Evolutionary conservation across 1,140 invertebrate genomes (phyloP), one percentile per base, ranked within the genome.

Genomic region (Bacillus rossius): DNA sequence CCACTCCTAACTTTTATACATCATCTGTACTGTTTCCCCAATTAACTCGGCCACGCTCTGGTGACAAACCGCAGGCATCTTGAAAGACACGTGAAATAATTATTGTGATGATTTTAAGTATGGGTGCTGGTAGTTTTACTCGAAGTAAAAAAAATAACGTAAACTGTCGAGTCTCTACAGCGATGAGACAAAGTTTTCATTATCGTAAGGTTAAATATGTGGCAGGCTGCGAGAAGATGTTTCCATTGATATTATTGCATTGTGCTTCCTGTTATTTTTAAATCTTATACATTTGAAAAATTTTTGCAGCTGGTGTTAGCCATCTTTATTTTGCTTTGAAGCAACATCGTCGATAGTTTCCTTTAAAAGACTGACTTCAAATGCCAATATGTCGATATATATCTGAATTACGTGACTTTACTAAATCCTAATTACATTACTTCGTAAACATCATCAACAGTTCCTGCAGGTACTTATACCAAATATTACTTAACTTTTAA

Each of bases 391-490:
- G 22, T 55, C 59, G 37, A 37, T 61, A 61, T 61, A 56, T 54
- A 54, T 61, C 51, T 60, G 4, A 34, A 34, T 60, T 60, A 56
- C 50, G 40, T 57, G 57, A 50, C 17, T 17, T 54, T 54, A 59
- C 16, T 23, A 23, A 17, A 57, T 51, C 45, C 53, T 59, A 59
- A 43, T 54, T 54, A 53, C 52, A 43, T 59, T 53, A 59, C 42
- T 43, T 54, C 43, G 40, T 41, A 42, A 57, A 23, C 55, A 59
- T 48, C 59, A 55, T 20, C 56, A 59, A 61, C 59, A 61, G 59
- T 61, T 61, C 59, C 59, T 61, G 54, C 59, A 61, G 59, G 51
- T 34, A 55, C 57, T 61, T 61, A 61, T 61, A 61, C 59, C 59
- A 61, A 61, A 61, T 61, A 61, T 41, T 57, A 41, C 48, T 50